Conservation (phyloP, 2,888 invertebrate species). For the Polyploca ridens region DNA sequence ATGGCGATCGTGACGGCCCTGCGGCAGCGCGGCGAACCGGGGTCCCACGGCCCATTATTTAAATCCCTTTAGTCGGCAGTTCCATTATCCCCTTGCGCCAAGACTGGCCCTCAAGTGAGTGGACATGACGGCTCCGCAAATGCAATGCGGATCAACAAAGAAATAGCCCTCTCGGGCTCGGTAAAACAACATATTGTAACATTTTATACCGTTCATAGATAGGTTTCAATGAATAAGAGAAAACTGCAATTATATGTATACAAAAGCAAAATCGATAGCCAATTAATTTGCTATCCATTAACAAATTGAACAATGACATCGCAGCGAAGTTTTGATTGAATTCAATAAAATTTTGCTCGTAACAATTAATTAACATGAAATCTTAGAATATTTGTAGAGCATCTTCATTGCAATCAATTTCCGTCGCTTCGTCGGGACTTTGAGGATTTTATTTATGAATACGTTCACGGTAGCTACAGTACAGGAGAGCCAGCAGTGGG, state of each 20-base stretch:
- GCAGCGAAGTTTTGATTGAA: background rate
- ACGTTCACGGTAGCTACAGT: conserved; percentile 44
- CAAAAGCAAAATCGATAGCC: background rate
- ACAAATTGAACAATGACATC: background rate
- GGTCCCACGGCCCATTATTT: conserved; percentile 69
- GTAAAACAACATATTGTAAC: conserved; percentile 21
- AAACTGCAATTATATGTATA: background rate
- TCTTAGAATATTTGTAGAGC: conserved; percentile 27
- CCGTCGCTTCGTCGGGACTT: no score
- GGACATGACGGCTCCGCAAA: conserved; percentile 57
- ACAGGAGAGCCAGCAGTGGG: no score
- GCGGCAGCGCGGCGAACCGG: conserved; percentile 31
- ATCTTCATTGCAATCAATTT: conserved; percentile 42
- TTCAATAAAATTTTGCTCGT: background rate
- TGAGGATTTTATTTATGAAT: conserved; percentile 51
- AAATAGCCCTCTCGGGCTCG: conserved; percentile 37
- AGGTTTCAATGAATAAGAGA: background rate
- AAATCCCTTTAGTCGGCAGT: conserved; percentile 72
- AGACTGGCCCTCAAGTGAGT: conserved; percentile 51
- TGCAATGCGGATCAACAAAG: conserved; percentile 55
- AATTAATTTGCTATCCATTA: background rate
- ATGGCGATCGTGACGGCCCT: conserved; percentile 26
- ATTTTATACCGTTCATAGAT: background rate
- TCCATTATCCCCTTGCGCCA: conserved; percentile 63
- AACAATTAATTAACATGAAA: conserved; percentile 14